Base-by-base conservation (phyloP, 2,797 vertebrate genomes). In the Lateolabrax maculatus region DNA sequence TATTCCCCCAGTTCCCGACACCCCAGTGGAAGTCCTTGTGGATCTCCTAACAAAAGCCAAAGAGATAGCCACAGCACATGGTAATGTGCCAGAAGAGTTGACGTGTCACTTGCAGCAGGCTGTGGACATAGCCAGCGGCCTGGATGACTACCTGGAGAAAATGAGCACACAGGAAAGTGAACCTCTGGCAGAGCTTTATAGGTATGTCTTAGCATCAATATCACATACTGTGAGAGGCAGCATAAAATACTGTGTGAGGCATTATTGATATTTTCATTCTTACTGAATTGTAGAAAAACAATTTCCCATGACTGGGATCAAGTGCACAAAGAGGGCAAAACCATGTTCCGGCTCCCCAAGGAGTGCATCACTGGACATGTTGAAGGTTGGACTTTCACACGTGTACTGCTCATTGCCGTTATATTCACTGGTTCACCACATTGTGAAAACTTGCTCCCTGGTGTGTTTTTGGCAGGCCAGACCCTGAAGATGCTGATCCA, bases 31-130 rank as follows among this genome's bases (percentile, higher is more conserved):
- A 58, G 76, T 94, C 44, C 89, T 96, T 25, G 92, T 93, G 76
- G 95, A 94, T 64, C 90, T 95, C 60, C 88, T 97, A 49, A 89
- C 84, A 7, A 96, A 95, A 92, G 95, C 95, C 60, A 94, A 89
- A 68, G 87, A 94, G 53, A 77, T 95, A 44, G 94, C 93, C 9
- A 61, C 87, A 61, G 74, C 56, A 5, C 82, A 88, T 77, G 53
- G 68, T 39, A 46, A 27, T 85, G 90, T 95, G 71, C 92, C 96
- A 19, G 83, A 91, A 57, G 93, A 95, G 70, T 75, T 96, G 79
- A 90, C 21, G 7, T 68, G 13, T 39, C 91, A 93, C 48, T 29
- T 96, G 67, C 88, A 95, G 79, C 94, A 92, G 84, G 96, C 95
- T 75, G 84, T 96, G 51, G 92, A 95, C 82, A 90, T 96, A 11